Evolutionary conservation across 2,888 invertebrate species (phyloP), one percentile per base, ranked within the genome.

Genomic region (Brachyptera risi): DNA sequence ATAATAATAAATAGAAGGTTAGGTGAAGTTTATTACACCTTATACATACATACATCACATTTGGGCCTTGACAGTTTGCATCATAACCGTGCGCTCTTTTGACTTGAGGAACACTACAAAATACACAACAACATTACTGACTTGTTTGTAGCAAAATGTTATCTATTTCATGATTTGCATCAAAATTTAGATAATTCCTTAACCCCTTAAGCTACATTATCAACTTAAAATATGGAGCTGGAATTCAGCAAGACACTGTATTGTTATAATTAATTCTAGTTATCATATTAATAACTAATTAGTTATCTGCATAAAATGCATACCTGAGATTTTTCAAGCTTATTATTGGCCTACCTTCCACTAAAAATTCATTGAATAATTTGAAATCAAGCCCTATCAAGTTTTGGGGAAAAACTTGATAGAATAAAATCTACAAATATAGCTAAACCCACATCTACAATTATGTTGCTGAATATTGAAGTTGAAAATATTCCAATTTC

Each of bases 61-160:
- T 17, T 19, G n/a, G 44, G 44, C 44, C 44, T 17, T 44, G 44
- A 44, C 44, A 44, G 44, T 15, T 44, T 44, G 44, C 44, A 54
- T 37, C 19, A 54, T 37, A 37, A 54, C 54, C 54, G 35, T 54
- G 54, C 23, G 54, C 54, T 54, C 54, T 35, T 54, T 54, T 35
- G 13, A 23, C 15, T 54, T 54, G 37, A 21, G 35, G 17, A 21
- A 37, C 37, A 31, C 35, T n/a, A n/a, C n/a, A n/a, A n/a, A n/a
- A n/a, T n/a, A n/a, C n/a, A n/a, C n/a, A n/a, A n/a, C n/a, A n/a
- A n/a, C n/a, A n/a, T n/a, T n/a, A n/a, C n/a, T n/a, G n/a, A n/a
- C n/a, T n/a, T n/a, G n/a, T n/a, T n/a, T n/a, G n/a, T n/a, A n/a
- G n/a, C n/a, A n/a, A n/a, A n/a, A n/a, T n/a, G n/a, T n/a, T n/a